These are phyloP conservation scores for Drosophila guanche DNA, from an alignment of 1,140 invertebrate genomes.

Conservation along the genomic window DNA sequence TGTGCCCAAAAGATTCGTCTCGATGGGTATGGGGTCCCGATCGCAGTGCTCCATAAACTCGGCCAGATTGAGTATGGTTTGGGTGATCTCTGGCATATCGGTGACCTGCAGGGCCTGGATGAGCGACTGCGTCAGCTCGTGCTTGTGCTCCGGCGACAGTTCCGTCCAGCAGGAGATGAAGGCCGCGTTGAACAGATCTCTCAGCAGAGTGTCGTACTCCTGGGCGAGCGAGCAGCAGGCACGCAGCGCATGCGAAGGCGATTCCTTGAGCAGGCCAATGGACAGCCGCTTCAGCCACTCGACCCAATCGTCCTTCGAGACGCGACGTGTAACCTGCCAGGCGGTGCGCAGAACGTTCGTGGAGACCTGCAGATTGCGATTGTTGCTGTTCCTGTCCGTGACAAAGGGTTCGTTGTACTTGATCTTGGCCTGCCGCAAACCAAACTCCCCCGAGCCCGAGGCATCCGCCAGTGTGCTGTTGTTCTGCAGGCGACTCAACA, in stretches of 20 bases:
- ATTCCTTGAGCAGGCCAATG: constrained; percentile 97
- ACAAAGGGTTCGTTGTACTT: constrained; percentile 86
- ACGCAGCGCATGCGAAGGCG: constrained; percentile 95
- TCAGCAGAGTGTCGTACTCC: constrained; percentile 95
- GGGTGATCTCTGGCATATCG: constrained; percentile 98
- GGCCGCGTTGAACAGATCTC: constrained; percentile 98
- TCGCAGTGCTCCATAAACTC: constrained; percentile 99
- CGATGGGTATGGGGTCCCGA: constrained; percentile 95
- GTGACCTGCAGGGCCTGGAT: constrained; percentile 95
- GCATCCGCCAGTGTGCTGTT: constrained; percentile 86
- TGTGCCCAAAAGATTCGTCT: constrained; percentile 91
- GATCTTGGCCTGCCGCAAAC: constrained; percentile 85
- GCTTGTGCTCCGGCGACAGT: constrained; percentile 91
- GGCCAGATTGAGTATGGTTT: constrained; percentile 98
- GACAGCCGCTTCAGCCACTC: constrained; percentile 97
- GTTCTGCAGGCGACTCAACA: constrained; percentile 89
- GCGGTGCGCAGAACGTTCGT: constrained; percentile 93
- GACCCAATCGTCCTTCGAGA: constrained; percentile 99
- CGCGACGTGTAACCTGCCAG: constrained; percentile 94
- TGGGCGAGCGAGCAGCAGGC: constrained; percentile 97
- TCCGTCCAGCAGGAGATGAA: constrained; percentile 99
- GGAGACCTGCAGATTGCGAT: constrained; percentile 92
- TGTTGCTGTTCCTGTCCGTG: constrained; percentile 85
- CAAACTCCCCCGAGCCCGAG: constrained; percentile 86
- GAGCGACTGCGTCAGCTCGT: constrained; percentile 93